These are phyloP conservation scores for Thalassaphorura encarpata DNA, from an alignment of 1,140 invertebrate species.

Conservation along the genomic window DNA sequence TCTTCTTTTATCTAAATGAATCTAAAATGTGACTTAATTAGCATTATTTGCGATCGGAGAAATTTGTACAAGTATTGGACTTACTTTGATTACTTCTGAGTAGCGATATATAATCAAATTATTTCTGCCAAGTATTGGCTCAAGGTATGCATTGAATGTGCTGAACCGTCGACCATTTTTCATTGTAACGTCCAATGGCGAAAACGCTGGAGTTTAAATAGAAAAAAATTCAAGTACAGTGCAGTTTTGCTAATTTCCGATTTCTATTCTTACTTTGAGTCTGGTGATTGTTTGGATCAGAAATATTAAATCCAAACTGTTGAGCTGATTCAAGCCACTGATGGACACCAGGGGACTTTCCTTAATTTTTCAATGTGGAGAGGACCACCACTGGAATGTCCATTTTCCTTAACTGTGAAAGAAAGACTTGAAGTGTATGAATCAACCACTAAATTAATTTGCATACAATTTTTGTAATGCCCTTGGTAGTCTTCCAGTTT, in stretches of 20 bases:
- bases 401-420: background rate
- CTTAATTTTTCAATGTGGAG: background rate
- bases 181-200: constrained; percentile 17
- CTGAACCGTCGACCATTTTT: constrained; percentile 14
- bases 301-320: background rate
- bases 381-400: background rate
- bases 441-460: background rate
- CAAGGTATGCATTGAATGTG: constrained; percentile 15
- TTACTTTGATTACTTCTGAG: constrained; percentile 39
- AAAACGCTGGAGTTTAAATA: constrained; percentile 8
- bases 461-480: background rate
- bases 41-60: no score
- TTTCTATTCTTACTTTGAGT: background rate
- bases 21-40: constrained; percentile 2
- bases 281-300: background rate
- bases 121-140: constrained; percentile 24
- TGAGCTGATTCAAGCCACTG: background rate
- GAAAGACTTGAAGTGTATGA: constrained; percentile 7
- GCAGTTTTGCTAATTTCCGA: background rate
- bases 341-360: background rate
- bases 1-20: constrained; percentile 2
- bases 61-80: no score
- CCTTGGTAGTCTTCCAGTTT: constrained; percentile 44
- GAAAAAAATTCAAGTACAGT: background rate
- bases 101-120: constrained; percentile 39